Conservation (phyloP, 2,888 invertebrate species). For the Eupithecia pulchellata region DNA sequence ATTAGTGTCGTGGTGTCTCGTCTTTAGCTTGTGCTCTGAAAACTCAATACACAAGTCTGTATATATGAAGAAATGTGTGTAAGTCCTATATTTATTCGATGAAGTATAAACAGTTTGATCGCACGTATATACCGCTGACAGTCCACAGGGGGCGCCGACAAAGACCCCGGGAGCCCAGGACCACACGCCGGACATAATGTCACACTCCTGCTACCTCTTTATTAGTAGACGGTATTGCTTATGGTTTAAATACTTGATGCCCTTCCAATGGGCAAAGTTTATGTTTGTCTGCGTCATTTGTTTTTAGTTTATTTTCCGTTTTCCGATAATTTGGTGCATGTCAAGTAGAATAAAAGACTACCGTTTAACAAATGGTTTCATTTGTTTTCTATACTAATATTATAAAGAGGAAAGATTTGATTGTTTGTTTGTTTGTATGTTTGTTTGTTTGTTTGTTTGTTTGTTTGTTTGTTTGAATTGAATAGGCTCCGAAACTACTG, state of each 20-base stretch:
- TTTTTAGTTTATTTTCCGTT: neutral
- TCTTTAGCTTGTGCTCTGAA: neutral
- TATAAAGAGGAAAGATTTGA: no score
- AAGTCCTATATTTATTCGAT: neutral
- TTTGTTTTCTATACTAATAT: neutral
- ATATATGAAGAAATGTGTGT: neutral
- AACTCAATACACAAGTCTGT: neutral
- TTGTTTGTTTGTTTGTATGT: no score
- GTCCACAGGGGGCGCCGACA: conserved; percentile 78
- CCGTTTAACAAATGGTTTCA: neutral
- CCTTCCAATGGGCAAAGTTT: conserved; percentile 4
- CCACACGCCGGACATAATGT: conserved; percentile 68
- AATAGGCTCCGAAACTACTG: no score
- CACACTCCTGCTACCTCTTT: conserved; percentile 61
- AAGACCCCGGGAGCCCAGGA: conserved; percentile 74
- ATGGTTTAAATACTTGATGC: conserved; percentile 21
- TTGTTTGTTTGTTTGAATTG: no score
- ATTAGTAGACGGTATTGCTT: conserved; percentile 42
- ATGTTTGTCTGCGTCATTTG: neutral
- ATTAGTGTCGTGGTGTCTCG: neutral
- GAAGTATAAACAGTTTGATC: conserved; percentile 15
- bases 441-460: no score
- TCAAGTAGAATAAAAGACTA: neutral
- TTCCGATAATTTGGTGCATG: neutral
- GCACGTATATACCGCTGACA: conserved; percentile 27